Evolutionary conservation across 64 coral and sea anemone species (phyloP).

Genomic region (Actinia tenebrosa): DNA sequence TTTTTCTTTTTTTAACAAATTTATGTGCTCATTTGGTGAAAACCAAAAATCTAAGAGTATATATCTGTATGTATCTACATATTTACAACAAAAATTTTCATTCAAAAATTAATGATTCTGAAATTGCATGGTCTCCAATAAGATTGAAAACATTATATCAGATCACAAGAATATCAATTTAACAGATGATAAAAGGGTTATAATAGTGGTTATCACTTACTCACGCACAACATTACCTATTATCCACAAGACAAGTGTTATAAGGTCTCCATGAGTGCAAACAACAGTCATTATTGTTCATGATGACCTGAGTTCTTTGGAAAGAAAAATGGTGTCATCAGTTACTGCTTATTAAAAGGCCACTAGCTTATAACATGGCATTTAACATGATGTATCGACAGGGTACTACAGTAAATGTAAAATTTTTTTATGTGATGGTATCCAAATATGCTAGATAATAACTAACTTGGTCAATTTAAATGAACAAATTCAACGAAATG

Average conservation of each 20-base stretch:
- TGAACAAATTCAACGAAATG: too few species aligned
- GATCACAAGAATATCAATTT: too few species aligned
- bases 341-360: constrained; percentile 10
- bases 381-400: not conserved
- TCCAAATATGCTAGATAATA: too few species aligned
- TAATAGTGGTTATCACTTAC: not conserved
- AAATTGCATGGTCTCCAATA: too few species aligned
- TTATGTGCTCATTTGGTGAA: not conserved
- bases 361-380: constrained; percentile 14
- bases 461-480: too few species aligned
- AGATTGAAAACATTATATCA: too few species aligned
- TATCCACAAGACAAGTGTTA: constrained; percentile 13
- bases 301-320: constrained; percentile 23
- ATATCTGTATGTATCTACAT: not conserved
- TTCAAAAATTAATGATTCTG: too few species aligned
- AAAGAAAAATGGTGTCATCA: constrained; percentile 20
- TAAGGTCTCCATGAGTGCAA: constrained; percentile 9
- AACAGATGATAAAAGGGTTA: not conserved
- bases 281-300: constrained; percentile 21
- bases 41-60: not conserved
- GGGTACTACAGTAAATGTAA: not conserved
- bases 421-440: too few species aligned
- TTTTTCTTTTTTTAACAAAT: not conserved
- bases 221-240: constrained; percentile 18
- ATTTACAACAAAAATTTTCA: not conserved